A percentile compares a stretch with the other conserved stretches of the same genome.
Conservation (phyloP, 2,797 vertebrate genomes). For the Salarias fasciatus region DNA sequence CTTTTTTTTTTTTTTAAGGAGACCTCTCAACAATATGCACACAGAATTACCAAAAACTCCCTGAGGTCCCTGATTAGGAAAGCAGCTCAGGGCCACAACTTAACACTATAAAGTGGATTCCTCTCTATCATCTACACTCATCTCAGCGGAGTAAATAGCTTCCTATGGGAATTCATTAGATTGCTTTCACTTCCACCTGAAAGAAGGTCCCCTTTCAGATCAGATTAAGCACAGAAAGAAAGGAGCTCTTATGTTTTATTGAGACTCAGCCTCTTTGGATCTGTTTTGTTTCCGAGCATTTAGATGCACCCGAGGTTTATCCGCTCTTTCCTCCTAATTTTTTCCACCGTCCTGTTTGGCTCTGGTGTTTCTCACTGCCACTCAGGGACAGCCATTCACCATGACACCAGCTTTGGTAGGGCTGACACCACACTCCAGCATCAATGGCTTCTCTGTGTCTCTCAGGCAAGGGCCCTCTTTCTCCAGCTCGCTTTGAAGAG, state of each 20-base stretch:
- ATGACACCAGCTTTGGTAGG: slow-evolving; percentile 69
- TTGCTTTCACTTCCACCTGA: slow-evolving; percentile 73
- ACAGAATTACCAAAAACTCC: slow-evolving; percentile 55
- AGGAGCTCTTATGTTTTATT: slow-evolving; percentile 59
- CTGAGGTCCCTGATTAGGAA: slow-evolving; percentile 62
- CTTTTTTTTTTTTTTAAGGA: slow-evolving; percentile 26
- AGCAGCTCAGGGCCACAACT: slow-evolving; percentile 69
- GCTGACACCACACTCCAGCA: slow-evolving; percentile 65
- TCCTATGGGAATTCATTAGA: slow-evolving; percentile 76
- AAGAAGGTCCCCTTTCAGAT: slow-evolving; percentile 65
- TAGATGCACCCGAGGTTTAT: slow-evolving; percentile 53
- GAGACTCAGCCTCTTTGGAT: slow-evolving; percentile 58
- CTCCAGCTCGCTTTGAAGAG: slow-evolving; percentile 25
- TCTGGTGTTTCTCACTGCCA: slow-evolving; percentile 48
- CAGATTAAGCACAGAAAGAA: slow-evolving; percentile 60
- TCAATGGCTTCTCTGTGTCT: slow-evolving; percentile 76
- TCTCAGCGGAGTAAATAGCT: slow-evolving; percentile 68
- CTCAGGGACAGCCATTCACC: slow-evolving; percentile 67
- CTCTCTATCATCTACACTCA: slow-evolving; percentile 69
- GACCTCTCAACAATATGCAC: slow-evolving; percentile 31
- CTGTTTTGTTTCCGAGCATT: slow-evolving; percentile 48
- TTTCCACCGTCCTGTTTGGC: slow-evolving; percentile 47
- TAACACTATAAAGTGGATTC: slow-evolving; percentile 70
- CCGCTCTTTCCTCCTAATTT: slow-evolving; percentile 44
- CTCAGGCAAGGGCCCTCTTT: slow-evolving; percentile 44